A percentile compares a stretch with the other conserved stretches of the same genome.
Evolutionary conservation across 2,888 invertebrate species (phyloP).

Genomic region (Platycnemis pennipes): DNA sequence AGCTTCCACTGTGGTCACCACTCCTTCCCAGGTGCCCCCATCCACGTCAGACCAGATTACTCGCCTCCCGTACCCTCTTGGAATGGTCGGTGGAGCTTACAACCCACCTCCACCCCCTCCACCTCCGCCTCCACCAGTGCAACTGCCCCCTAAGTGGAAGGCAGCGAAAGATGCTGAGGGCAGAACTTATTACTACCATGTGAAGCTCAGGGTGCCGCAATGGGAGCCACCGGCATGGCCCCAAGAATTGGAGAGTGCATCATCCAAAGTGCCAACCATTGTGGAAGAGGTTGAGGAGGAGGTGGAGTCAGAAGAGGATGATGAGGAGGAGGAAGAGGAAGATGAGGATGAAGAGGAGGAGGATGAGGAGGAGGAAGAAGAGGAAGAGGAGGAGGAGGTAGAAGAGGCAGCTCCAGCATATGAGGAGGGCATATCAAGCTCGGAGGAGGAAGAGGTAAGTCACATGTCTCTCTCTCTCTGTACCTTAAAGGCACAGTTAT

Average conservation of each 20-base stretch:
- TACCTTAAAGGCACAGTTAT: too few species aligned
- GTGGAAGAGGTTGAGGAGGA: constrained; percentile 72
- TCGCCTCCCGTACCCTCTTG: constrained; percentile 69
- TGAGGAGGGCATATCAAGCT: constrained; percentile 73
- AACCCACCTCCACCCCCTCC: constrained; percentile 70
- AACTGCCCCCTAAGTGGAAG: constrained; percentile 93
- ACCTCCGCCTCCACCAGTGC: constrained; percentile 77
- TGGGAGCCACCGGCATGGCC: constrained; percentile 85
- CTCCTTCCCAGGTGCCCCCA: constrained; percentile 70
- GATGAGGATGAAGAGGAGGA: constrained; percentile 77
- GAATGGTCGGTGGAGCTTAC: constrained; percentile 70
- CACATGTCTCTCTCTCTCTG: too few species aligned
- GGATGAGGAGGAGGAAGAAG: constrained; percentile 76
- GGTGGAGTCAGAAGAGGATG: constrained; percentile 75
- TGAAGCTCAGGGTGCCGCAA: constrained; percentile 87
- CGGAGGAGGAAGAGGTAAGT: constrained; percentile 71
- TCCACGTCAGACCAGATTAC: constrained; percentile 69
- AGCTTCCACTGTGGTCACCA: constrained; percentile 70
- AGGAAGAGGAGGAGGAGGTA: constrained; percentile 76
- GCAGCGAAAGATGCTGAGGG: constrained; percentile 91
- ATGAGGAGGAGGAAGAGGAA: constrained; percentile 74
- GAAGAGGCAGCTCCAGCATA: constrained; percentile 73
- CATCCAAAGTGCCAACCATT: constrained; percentile 68
- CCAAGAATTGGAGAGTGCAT: not conserved
- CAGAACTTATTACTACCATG: constrained; percentile 95